A percentile compares a stretch with the other conserved stretches of the same genome.
phyloP scores from a whole-genome alignment of 2,888 invertebrate genomes.

The Rhyacophila evoluta region DNA sequence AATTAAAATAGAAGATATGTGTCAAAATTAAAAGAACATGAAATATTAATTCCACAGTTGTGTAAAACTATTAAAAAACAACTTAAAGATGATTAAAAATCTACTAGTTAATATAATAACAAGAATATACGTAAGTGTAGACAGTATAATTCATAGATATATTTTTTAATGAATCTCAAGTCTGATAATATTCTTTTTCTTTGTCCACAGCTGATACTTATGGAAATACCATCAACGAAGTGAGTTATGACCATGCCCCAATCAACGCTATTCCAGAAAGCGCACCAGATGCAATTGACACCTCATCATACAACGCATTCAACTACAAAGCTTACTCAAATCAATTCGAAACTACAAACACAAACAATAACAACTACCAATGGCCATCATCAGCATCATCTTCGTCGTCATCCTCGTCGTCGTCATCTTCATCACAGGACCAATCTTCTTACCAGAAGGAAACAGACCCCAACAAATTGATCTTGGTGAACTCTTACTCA shows the following conservation, averaged over 20 bases:
- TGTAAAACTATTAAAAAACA: too few species aligned
- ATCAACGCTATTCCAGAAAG: constrained; percentile 69
- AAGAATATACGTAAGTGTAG: too few species aligned
- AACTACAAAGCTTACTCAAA: constrained; percentile 59
- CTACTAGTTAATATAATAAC: too few species aligned
- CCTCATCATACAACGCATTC: constrained; percentile 58
- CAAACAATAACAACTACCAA: constrained; percentile 63
- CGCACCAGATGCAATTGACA: constrained; percentile 61
- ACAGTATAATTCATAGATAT: too few species aligned
- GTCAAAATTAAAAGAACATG: too few species aligned
- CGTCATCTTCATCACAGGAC: constrained; percentile 57
- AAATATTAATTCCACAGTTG: too few species aligned
- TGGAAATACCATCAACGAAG: constrained; percentile 65
- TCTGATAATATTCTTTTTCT: constrained; percentile 52
- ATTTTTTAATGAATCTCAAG: too few species aligned
- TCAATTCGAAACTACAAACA: constrained; percentile 11
- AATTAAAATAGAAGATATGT: too few species aligned
- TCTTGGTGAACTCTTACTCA: constrained; percentile 29
- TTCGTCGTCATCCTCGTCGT: too few species aligned
- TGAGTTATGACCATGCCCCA: constrained; percentile 63
- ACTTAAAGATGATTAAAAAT: too few species aligned
- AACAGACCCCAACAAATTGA: constrained; percentile 53
- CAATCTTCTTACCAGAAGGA: constrained; percentile 59
- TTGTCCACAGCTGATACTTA: constrained; percentile 64
- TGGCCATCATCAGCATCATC: constrained; percentile 63